Percentiles rank a stretch among this genome's conserved stretches.
Evolutionary conservation across 1,140 invertebrate species (phyloP).

Genomic region (Campoletis sonorensis): DNA sequence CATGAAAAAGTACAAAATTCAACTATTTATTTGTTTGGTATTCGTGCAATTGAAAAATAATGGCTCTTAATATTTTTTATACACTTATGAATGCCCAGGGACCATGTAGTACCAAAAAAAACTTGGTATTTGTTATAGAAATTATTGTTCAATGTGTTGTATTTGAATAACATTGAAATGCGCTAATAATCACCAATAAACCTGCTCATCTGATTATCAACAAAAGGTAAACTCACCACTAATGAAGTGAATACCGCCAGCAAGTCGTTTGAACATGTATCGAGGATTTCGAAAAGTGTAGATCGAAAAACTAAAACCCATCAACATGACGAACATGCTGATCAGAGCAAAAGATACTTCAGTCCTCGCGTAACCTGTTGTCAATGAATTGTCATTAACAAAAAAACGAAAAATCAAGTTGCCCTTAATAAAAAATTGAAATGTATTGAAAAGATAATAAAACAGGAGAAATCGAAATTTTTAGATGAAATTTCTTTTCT

Average conservation of each 20-base stretch:
- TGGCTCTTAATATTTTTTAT: too few species aligned
- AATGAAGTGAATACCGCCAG: constrained; percentile 90
- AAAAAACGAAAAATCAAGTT: neutral
- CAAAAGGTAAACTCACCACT: constrained; percentile 80
- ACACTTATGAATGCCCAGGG: too few species aligned
- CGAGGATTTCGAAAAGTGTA: constrained; percentile 91
- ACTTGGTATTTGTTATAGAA: too few species aligned
- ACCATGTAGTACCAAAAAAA: too few species aligned
- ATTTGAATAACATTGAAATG: too few species aligned
- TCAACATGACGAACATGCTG: constrained; percentile 86
- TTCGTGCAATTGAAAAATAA: too few species aligned
- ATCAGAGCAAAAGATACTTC: constrained; percentile 91
- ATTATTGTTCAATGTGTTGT: too few species aligned
- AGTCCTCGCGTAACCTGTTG: constrained; percentile 88
- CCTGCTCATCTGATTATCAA: too few species aligned
- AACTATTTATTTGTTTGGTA: too few species aligned
- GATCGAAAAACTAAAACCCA: constrained; percentile 89
- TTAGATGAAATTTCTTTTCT: neutral
- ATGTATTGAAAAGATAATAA: neutral
- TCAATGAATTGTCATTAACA: constrained; percentile 1
- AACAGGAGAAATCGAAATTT: neutral
- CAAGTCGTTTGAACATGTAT: constrained; percentile 93
- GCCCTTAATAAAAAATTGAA: neutral
- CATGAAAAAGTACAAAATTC: too few species aligned
- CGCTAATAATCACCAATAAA: too few species aligned